These are phyloP conservation scores for Drosophila acutilabella DNA, from an alignment of 2,888 invertebrate species.

Conservation along the genomic window DNA sequence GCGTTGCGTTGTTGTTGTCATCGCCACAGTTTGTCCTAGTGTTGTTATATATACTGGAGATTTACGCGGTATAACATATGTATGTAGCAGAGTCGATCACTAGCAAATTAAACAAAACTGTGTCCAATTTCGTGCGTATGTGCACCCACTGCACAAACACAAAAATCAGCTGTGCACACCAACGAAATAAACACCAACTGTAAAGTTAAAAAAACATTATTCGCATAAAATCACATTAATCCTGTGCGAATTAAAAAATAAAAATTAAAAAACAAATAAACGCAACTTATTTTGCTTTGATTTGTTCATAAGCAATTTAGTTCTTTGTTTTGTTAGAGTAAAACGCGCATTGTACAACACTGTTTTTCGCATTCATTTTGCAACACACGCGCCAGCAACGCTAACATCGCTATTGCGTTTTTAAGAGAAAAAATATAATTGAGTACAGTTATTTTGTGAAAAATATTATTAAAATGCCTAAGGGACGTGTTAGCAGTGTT, in stretches of 20 bases:
- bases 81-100: too few relatives aligned
- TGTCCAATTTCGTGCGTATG: background rate
- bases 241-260: background rate
- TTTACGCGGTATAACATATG: slow-evolving; percentile 5
- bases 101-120: background rate
- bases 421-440: slow-evolving; percentile 40
- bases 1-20: slow-evolving; percentile 44
- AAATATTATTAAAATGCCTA: slow-evolving; percentile 56
- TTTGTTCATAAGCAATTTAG: slow-evolving; percentile 13
- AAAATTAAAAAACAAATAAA: background rate
- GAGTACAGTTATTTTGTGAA: slow-evolving; percentile 24
- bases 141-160: background rate
- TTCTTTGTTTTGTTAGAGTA: slow-evolving; percentile 41
- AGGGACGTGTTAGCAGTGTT: slow-evolving; percentile 69
- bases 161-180: slow-evolving; percentile 18
- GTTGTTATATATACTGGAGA: slow-evolving; percentile 42
- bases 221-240: background rate
- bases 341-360: slow-evolving; percentile 42
- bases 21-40: slow-evolving; percentile 49
- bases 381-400: slow-evolving; percentile 66
- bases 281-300: slow-evolving; percentile 7
- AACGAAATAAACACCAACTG: background rate
- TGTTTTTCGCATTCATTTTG: slow-evolving; percentile 16
- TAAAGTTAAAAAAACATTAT: background rate
- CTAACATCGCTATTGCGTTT: slow-evolving; percentile 69